Conservation (phyloP, 2,797 vertebrate genomes). For the Bucorvus abyssinicus region DNA sequence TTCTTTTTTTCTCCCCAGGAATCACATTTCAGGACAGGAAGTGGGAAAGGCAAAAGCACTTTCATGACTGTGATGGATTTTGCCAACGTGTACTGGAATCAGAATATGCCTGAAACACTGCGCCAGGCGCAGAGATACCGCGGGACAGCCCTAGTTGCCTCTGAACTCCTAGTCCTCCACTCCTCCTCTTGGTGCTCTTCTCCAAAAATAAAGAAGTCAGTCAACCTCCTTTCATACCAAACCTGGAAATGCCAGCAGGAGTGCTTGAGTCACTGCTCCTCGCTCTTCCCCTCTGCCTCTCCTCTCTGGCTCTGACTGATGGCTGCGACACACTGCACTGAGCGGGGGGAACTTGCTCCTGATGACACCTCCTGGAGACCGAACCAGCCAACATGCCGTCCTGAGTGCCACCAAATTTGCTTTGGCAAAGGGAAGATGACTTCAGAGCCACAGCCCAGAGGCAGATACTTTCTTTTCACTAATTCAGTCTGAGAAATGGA, state of each 20-base stretch:
- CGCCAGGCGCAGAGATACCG: not conserved
- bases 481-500: not conserved
- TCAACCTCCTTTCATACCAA: not conserved
- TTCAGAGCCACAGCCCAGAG: not conserved
- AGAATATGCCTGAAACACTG: not conserved
- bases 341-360: not conserved
- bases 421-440: not conserved
- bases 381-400: not conserved
- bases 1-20: not conserved
- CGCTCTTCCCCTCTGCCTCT: not conserved
- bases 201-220: not conserved
- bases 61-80: not conserved
- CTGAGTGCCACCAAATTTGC: not conserved
- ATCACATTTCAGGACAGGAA: not conserved
- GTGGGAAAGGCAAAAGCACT: not conserved
- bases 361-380: not conserved
- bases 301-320: not conserved
- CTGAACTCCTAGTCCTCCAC: not conserved
- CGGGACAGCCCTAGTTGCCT: not conserved
- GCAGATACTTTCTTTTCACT: not conserved
- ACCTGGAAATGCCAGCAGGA: not conserved
- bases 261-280: not conserved
- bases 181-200: not conserved
- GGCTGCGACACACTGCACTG: not conserved
- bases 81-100: accelerated